phyloP scores from a whole-genome alignment of 2,888 invertebrate genomes.

The Bombylius discolor region DNA sequence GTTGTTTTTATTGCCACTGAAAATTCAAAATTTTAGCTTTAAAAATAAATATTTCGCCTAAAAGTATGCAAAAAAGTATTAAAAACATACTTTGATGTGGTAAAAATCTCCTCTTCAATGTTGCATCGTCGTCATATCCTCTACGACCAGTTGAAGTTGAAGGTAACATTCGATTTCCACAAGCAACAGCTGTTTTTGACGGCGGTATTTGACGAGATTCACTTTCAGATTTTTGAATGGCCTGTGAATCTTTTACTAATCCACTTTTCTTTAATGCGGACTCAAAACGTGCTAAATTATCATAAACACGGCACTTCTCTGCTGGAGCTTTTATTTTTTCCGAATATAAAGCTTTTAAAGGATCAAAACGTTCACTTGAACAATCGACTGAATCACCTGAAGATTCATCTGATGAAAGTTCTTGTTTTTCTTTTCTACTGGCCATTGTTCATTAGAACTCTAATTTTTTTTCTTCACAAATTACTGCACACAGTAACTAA shows the following conservation, averaged over 20 bases:
- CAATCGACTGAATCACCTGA: constrained; percentile 35
- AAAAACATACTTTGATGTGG: constrained; percentile 37
- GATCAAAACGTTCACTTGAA: constrained; percentile 49
- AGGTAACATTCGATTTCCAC: too few species aligned
- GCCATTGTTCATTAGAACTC: too few species aligned
- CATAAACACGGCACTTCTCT: constrained; percentile 37
- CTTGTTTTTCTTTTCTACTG: too few species aligned
- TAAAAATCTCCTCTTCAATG: constrained; percentile 32
- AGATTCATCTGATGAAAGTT: too few species aligned
- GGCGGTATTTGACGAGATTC: too few species aligned
- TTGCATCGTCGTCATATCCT: background rate
- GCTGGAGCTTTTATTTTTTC: background rate
- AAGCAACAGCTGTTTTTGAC: too few species aligned
- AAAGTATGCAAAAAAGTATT: background rate
- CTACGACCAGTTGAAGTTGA: background rate
- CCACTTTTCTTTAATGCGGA: constrained; percentile 33
- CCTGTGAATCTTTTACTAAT: background rate
- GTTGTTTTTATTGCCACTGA: constrained; percentile 26
- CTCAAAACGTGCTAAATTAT: constrained; percentile 55
- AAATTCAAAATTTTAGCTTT: constrained; percentile 11
- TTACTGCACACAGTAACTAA: too few species aligned
- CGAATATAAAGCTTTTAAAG: constrained; percentile 43
- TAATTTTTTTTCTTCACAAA: too few species aligned
- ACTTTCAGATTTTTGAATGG: too few species aligned
- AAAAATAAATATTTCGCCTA: background rate